Base-by-base conservation (phyloP, 2,797 vertebrate species). In the Leptoclinus maculatus region DNA sequence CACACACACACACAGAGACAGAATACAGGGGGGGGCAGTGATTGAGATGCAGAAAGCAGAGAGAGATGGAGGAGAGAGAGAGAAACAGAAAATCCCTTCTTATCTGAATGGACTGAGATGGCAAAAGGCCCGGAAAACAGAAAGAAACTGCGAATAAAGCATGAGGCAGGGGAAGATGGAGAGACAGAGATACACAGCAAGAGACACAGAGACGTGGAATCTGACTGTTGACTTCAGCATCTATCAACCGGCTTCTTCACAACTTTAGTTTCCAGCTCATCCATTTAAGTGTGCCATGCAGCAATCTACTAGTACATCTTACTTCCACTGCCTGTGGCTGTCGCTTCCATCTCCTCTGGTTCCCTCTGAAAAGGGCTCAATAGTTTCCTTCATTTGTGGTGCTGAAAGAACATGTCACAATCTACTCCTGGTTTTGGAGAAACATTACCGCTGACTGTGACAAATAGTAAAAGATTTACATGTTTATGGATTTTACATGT, bases 31-130 rank as follows among this genome's bases (percentile, higher is more conserved):
- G 43, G 45, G 29, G 4, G 29, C 58, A 53, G 66, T 73, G 82
- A 88, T 83, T 85, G 78, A 90, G 74, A 84, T 88, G 82, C 80
- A 85, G 73, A 71, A 38, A 71, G 79, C 49, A 43, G 74, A 65
- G 32, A 65, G 32, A 63, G 74, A 75, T 41, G 53, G 27, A 79
- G 27, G 49, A 23, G 19, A 59, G 32, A 63, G 38, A 36, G 43
- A 39, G n/a, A 49, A 58, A 68, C 34, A 27, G 17, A 69, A 74
- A 73, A 74, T 74, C 66, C 72, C 63, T 41, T 47, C 57, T 66
- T 82, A 79, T 87, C 83, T 64, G 62, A 78, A 82, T 56, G n/a
- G 63, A 74, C 69, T 56, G 17, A 62, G 60, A 78, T 16, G 17
- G 63, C 19, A 70, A 68, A 62, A 25, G 19, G 47, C 27, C 17